Percentiles rank a stretch among this genome's conserved stretches.
Conservation (phyloP, 2,113 vertebrate genomes). For the Ranitomeya variabilis region DNA sequence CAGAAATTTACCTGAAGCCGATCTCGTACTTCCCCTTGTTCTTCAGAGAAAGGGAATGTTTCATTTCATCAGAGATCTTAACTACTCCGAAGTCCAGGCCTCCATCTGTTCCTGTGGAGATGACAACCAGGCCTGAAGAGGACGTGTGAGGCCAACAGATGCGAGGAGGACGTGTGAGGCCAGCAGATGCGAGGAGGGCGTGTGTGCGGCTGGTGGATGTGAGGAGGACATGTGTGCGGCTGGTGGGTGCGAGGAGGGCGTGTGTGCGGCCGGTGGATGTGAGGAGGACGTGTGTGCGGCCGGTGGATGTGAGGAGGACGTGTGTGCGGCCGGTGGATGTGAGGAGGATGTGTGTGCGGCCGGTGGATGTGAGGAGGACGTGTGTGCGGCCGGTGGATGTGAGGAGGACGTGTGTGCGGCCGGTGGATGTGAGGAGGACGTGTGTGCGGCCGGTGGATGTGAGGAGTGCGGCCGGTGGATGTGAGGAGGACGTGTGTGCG, state of each 20-base stretch:
- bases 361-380: no score
- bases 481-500: no score
- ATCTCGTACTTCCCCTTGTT: conserved; percentile 88
- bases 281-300: background rate
- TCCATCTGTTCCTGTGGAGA: conserved; percentile 71
- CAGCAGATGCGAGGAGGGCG: no score
- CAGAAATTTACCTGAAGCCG: conserved; percentile 75
- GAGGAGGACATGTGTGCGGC: no score
- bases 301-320: no score
- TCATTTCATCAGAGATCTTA: conserved; percentile 76
- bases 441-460: background rate
- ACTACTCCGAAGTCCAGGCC: conserved; percentile 82
- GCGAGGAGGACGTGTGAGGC: background rate
- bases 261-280: background rate
- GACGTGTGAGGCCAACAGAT: no score
- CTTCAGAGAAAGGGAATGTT: conserved; percentile 76
- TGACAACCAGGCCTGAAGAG: background rate
- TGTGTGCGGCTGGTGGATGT: background rate
- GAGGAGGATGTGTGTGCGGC: no score
- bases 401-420: no score
- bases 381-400: no score
- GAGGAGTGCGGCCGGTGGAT: no score
- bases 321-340: no score
- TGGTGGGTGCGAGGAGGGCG: no score
- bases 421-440: background rate